phyloP scores from a whole-genome alignment of 2,113 vertebrate species.

The Choloepus hoffmanni region DNA sequence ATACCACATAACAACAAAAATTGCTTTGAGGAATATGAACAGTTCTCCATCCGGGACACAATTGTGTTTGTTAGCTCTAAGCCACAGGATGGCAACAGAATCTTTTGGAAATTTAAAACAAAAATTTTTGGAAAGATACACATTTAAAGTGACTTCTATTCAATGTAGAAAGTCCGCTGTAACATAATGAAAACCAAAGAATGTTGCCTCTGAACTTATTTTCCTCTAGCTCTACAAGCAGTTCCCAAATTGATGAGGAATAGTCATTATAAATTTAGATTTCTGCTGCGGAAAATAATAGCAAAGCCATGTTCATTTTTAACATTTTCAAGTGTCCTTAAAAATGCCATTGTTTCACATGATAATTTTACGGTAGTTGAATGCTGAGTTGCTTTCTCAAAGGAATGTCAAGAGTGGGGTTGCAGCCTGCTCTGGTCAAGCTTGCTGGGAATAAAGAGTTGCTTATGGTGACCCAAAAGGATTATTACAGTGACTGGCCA shows the following conservation, averaged over 20 bases:
- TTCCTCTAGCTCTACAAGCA: constrained; percentile 62
- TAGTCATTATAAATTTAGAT: constrained; percentile 79
- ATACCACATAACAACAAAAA: constrained; percentile 1
- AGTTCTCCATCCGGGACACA: background rate
- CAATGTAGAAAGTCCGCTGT: background rate
- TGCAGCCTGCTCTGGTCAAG: constrained; percentile 87
- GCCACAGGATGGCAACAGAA: background rate
- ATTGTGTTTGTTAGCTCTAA: constrained; percentile 44
- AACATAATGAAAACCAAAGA: background rate
- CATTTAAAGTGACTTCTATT: background rate
- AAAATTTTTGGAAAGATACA: background rate
- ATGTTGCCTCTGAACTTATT: constrained; percentile 13
- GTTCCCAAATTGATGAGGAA: constrained; percentile 78
- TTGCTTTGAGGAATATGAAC: background rate
- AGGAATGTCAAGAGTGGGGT: constrained; percentile 84
- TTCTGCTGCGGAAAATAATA: constrained; percentile 91
- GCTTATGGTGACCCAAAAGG: constrained; percentile 89
- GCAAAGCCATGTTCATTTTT: constrained; percentile 89
- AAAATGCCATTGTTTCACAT: constrained; percentile 91
- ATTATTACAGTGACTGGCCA: constrained; percentile 87
- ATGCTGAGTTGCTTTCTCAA: constrained; percentile 87
- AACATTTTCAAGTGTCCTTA: constrained; percentile 89
- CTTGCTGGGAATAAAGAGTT: constrained; percentile 87
- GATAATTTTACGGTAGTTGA: constrained; percentile 89
- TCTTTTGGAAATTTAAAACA: constrained; percentile 29